phyloP scores from a whole-genome alignment of 2,113 vertebrate species.

The Micromys minutus region DNA sequence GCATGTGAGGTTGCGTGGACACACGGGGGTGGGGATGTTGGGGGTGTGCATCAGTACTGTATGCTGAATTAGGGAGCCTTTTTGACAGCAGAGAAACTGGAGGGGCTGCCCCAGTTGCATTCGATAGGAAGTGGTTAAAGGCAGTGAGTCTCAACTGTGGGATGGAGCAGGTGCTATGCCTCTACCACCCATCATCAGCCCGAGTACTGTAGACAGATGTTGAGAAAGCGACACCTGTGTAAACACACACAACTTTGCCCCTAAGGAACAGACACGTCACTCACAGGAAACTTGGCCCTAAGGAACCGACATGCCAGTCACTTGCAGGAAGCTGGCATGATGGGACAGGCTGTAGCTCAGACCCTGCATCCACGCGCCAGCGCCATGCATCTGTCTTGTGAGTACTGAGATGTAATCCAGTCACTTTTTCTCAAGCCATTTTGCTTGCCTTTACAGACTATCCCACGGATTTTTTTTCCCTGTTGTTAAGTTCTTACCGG shows the following conservation, averaged over 20 bases:
- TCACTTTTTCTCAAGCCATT: not conserved
- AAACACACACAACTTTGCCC: not conserved
- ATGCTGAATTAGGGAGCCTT: too few species aligned
- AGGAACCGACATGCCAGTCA: not conserved
- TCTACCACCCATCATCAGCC: not conserved
- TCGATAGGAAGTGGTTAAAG: not conserved
- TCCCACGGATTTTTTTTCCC: not conserved
- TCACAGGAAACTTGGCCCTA: not conserved
- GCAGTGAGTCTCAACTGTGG: rapidly evolving
- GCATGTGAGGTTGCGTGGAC: not conserved
- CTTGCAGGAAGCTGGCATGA: not conserved
- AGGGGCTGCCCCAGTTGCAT: not conserved
- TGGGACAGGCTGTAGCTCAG: not conserved
- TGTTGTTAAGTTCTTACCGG: not conserved
- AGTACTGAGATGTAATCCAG: not conserved
- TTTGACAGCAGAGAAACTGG: too few species aligned
- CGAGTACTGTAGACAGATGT: rapidly evolving
- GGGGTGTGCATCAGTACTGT: too few species aligned
- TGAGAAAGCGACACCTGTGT: not conserved
- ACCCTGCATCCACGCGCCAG: not conserved
- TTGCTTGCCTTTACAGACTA: not conserved
- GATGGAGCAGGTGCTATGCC: not conserved
- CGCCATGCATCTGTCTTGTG: not conserved
- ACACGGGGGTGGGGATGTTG: too few species aligned
- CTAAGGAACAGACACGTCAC: not conserved